Base-by-base conservation (phyloP, 2,113 vertebrate genomes). In the Cebidichthys violaceus region DNA sequence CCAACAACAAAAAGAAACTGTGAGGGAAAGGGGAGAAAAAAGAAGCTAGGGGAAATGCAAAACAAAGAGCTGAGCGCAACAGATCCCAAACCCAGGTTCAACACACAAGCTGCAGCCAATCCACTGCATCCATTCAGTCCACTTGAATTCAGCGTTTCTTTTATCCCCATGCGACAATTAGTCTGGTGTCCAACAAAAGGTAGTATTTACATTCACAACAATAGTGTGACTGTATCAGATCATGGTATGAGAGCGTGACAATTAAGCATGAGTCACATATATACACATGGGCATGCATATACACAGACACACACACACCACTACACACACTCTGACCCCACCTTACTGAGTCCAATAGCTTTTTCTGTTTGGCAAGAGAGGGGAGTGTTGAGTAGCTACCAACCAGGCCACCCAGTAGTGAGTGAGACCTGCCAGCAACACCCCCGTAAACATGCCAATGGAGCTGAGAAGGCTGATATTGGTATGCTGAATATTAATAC, bases 341-440 rank as follows among this genome's bases (percentile, higher is more conserved):
- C 79, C 69, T 82, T 70, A 62, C 22, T 62, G 77, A 82, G 80
- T 77, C 79, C 88, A 90, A 67, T 17, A 76, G 82, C 39, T 71
- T 85, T 75, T 62, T 82, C 66, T 81, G 61, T 80, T 89, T 90
- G 88, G 86, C 89, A 91, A 68, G 77, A 65, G 77, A 83, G 41
- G 52, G 18, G 31, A 78, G 69, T 11, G 22, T 89, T 88, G 86
- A 86, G 86, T 37, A 75, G 86, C 79, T 71, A 90, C 89, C 76
- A 85, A 81, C 81, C 85, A 91, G 92, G 90, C 92, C 92, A 93
- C 90, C 92, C 92, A 92, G 90, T 85, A 92, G 89, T 91, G 90
- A 90, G 22, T 65, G 75, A 89, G 79, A 78, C 72, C 82, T 84
- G 88, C 86, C 84, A 91, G 70, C 69, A 76, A 75, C 77, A 77